Base-by-base conservation (phyloP, 2,797 vertebrate species). In the Megalops cyprinoides region DNA sequence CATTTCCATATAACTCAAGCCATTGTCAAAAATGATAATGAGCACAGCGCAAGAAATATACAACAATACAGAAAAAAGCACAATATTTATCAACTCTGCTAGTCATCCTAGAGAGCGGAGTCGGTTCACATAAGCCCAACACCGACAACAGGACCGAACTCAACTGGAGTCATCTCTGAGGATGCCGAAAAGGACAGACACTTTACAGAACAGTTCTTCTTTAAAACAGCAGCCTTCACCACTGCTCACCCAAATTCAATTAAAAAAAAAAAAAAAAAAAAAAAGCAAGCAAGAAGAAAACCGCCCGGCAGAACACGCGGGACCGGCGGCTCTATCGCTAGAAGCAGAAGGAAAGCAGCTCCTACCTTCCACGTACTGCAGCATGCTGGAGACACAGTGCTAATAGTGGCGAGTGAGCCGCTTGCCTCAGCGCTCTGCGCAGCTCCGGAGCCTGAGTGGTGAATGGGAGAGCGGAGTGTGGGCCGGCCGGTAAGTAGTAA, bases 281-380 rank as follows among this genome's bases (percentile, higher is more conserved):
- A 69, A 69, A 0, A 37, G 31, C 12, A 31, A 18, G 18, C 37
- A 7, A 31, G 0, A 37, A 42, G 4, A 5, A 37, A 37, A 53
- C 18, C 46, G 46, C n/a, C n/a, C n/a, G n/a, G n/a, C n/a, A 53
- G 9, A 53, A 14, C 14, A 7, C n/a, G n/a, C 1, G 37, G 15
- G 37, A 15, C 62, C 4, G 37, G 44, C 1, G 37, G 65, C 42
- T 20, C 37, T 7, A 10, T 39, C 4, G 14, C 34, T 37, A 20
- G 37, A 23, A 23, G 4, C 34, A 69, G 65, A 67, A 67, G 9
- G 20, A 44, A 49, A 48, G 14, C 42, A 49, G 12, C 14, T 84
- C 97, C 94, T 97, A 99, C 98, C 98, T 98, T 99, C 97, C 89
- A 94, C 91, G 92, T 94, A 95, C 89, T 98, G 97, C 96, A 98